Conservation (phyloP, 2,797 vertebrate species). For the Pipistrellus pygmaeus region DNA sequence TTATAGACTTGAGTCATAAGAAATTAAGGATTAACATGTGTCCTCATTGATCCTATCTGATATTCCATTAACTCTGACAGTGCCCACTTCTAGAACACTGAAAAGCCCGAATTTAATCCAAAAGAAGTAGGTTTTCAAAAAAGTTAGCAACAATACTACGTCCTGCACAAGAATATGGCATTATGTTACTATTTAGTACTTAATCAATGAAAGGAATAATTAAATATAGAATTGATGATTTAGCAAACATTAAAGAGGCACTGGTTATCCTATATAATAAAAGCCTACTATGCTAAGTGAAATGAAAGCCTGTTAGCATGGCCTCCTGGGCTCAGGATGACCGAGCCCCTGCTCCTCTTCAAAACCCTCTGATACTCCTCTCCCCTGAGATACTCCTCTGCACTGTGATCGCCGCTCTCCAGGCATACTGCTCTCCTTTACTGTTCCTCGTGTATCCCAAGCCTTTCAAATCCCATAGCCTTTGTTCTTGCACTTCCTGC, state of each 20-base stretch:
- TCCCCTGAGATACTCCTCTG: not conserved
- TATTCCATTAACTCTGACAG: not conserved
- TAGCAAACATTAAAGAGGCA: not conserved
- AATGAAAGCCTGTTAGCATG: not conserved
- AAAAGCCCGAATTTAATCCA: not conserved
- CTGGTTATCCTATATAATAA: too few relatives aligned
- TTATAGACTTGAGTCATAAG: not conserved
- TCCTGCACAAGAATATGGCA: not conserved
- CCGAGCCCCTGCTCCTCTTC: not conserved
- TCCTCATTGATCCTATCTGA: not conserved
- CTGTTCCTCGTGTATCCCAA: not conserved
- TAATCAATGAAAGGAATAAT: constrained; percentile 16
- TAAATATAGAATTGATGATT: not conserved
- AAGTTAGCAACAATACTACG: not conserved
- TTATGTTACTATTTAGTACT: not conserved
- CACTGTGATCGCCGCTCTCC: not conserved
- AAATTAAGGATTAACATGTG: not conserved
- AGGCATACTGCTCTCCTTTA: not conserved
- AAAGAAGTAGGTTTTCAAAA: not conserved
- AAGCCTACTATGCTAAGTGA: not conserved
- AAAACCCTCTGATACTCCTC: not conserved
- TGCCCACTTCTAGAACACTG: not conserved
- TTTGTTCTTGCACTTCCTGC: not conserved
- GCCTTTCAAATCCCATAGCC: not conserved
- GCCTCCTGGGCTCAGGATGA: not conserved